A percentile compares a stretch with the other conserved stretches of the same genome.
Conservation (phyloP, 2,113 vertebrate genomes). For the Semnopithecus entellus region DNA sequence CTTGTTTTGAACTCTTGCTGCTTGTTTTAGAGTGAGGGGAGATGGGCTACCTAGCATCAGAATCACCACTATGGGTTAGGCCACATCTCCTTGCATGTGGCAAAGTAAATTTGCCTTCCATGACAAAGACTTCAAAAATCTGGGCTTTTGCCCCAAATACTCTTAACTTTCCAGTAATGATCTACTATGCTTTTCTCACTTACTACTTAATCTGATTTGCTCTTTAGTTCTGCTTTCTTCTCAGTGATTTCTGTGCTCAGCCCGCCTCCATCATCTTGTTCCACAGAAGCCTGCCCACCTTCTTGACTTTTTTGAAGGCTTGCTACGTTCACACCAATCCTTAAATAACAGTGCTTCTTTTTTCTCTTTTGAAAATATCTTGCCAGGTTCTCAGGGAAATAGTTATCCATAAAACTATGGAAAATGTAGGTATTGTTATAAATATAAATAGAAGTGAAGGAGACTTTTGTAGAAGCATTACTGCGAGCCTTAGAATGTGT, state of each 20-base stretch:
- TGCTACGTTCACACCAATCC: neutral
- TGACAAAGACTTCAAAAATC: neutral
- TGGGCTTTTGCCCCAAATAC: neutral
- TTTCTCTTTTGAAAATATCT: conserved; percentile 54
- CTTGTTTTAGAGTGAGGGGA: neutral
- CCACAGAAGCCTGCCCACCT: neutral
- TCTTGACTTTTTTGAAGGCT: conserved; percentile 48
- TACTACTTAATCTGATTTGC: neutral
- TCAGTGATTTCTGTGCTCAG: neutral
- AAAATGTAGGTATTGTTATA: conserved; percentile 33
- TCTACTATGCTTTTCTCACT: neutral
- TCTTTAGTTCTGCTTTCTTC: neutral
- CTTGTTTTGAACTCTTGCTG: neutral
- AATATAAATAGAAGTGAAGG: conserved; percentile 50
- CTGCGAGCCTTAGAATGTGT: neutral
- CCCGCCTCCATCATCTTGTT: neutral
- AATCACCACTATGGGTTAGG: neutral
- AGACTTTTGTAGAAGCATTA: neutral
- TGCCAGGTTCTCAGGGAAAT: conserved; percentile 45
- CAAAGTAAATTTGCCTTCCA: neutral
- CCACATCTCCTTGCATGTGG: neutral
- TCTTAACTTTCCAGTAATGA: neutral
- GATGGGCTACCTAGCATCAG: neutral
- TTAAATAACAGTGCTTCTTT: conserved; percentile 29
- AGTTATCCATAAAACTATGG: conserved; percentile 37